Base-by-base conservation (phyloP, 2,888 invertebrate genomes). In the Melolontha melolontha region DNA sequence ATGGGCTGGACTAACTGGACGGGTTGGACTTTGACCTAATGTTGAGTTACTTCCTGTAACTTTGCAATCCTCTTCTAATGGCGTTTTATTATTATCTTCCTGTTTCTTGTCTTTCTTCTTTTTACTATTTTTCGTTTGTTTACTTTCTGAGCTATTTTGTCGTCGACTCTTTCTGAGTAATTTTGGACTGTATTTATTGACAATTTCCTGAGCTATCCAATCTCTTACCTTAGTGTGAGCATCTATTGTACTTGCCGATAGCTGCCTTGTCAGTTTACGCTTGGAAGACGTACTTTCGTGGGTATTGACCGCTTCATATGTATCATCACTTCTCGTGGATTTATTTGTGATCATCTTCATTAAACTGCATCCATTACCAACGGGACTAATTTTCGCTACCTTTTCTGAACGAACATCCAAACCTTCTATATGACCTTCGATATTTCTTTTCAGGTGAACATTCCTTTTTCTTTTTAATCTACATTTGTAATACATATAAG, bases 141-240 rank as follows among this genome's bases (percentile, higher is more conserved):
- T 81, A 63, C 83, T 80, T 69, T 80, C 76, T 57, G 81, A 78
- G 71, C 67, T 66, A 42, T 54, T 55, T 29, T 63, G 67, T n/a
- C 67, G 17, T n/a, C 29, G 79, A 0, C 82, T 82, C 71, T 88
- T 88, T 73, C 89, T 84, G 12, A 90, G 79, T 78, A 89, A 88
- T 70, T 87, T 87, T 0, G 91, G 91, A 57, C 91, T 91, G 76
- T 89, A 91, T 78, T 90, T 87, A 74, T 91, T 89, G 76, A 91
- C 90, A 40, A 92, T 90, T 80, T 93, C 92, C 72, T 92, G 91
- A 0, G 92, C 89, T 75, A 95, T 94, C 95, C 95, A 94, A 75
- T 94, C 93, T 71, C 91, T 87, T 0, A 95, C 94, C 86, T 94
- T 94, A 11, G 93, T 91, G 78, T 94, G 92, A 0, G 94, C 92